These are phyloP conservation scores for Phylloscopus trochiloides DNA, from an alignment of 2,113 vertebrate species.

Conservation along the genomic window DNA sequence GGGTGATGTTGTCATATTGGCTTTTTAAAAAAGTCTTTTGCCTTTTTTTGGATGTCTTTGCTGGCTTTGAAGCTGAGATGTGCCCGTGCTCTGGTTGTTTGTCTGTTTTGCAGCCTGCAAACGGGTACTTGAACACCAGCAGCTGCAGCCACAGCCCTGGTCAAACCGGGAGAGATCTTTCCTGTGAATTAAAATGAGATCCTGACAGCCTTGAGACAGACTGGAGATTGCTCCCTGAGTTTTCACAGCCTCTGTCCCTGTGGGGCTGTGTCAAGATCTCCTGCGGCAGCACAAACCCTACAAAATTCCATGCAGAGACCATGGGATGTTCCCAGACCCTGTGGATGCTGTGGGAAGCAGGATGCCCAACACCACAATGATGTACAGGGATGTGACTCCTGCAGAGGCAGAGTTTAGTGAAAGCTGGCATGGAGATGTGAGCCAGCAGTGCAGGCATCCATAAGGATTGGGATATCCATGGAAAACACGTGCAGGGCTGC, in stretches of 20 bases:
- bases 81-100: neutral
- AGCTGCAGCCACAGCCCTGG: neutral
- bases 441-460: neutral
- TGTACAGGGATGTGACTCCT: neutral
- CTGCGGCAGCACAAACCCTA: neutral
- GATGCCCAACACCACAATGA: rapidly evolving
- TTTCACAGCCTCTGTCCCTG: neutral
- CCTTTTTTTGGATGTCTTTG: neutral
- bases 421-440: neutral
- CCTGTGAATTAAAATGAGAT: neutral
- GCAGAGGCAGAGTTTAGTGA: neutral
- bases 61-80: neutral
- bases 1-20: neutral
- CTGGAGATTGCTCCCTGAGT: neutral
- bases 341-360: neutral
- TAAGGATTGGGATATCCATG: neutral
- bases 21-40: neutral
- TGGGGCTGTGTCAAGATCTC: neutral
- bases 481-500: neutral
- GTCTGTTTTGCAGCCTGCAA: neutral
- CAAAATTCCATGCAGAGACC: neutral
- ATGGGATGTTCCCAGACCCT: neutral
- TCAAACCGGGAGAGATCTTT: rapidly evolving
- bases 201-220: neutral
- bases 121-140: neutral